These are phyloP conservation scores for Ardeotis arabs DNA, from an alignment of 2,113 vertebrate genomes.

Conservation along the genomic window DNA sequence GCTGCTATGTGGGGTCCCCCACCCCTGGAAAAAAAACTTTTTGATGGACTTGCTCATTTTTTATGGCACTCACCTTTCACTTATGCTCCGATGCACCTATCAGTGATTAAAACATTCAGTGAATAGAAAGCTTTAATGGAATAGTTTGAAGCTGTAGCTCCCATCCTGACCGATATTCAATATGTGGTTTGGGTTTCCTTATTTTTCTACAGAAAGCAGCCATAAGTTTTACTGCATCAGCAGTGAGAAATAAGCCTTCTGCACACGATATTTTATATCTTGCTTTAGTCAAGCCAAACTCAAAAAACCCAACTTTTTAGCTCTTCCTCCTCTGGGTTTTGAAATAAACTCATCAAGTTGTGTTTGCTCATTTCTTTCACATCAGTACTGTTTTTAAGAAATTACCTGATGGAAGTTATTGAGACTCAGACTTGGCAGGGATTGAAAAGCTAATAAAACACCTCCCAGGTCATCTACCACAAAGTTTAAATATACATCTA, in stretches of 20 bases:
- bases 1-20: background rate
- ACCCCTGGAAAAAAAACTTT: background rate
- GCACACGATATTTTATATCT: background rate
- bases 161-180: background rate
- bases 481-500: background rate
- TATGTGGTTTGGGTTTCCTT: background rate
- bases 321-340: background rate
- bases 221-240: background rate
- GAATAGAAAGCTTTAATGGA: background rate
- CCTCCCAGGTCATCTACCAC: background rate
- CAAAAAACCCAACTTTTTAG: background rate
- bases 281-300: background rate
- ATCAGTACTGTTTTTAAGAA: background rate
- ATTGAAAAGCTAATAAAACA: slow-evolving; percentile 3
- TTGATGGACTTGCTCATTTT: background rate
- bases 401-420: background rate
- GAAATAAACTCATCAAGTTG: background rate
- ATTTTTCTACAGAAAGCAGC: background rate
- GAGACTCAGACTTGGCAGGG: background rate
- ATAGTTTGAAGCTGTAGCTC: background rate
- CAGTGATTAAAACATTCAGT: background rate
- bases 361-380: background rate
- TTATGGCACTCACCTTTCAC: background rate
- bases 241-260: background rate
- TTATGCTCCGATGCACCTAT: background rate